Evolutionary conservation across 2,113 vertebrate species (phyloP).

Genomic region (Plestiodon gilberti): DNA sequence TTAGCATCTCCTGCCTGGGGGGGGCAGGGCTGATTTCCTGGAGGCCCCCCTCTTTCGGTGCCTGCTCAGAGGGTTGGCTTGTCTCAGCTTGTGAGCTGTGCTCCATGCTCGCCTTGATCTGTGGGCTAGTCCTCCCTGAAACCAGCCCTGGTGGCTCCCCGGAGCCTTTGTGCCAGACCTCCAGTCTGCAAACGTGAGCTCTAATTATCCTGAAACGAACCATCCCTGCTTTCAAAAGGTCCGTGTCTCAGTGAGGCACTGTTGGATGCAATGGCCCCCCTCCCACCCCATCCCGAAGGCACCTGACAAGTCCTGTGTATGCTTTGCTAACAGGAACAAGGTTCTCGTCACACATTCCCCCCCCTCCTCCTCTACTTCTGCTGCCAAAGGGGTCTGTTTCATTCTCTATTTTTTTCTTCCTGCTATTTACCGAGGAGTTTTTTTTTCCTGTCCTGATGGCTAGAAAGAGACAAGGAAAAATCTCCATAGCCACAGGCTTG

Average conservation of each 20-base stretch:
- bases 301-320: rapidly evolving
- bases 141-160: not conserved
- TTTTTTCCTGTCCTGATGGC: constrained; percentile 59
- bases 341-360: not conserved
- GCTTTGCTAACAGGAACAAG: constrained; percentile 37
- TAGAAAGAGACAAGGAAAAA: constrained; percentile 30
- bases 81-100: not conserved
- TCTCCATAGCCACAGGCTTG: constrained; percentile 46
- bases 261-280: not conserved
- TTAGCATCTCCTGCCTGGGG: not conserved
- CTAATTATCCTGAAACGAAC: not conserved
- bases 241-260: constrained; percentile 12
- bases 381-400: constrained; percentile 65
- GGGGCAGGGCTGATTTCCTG: not conserved
- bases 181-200: constrained; percentile 9
- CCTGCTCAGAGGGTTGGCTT: not conserved
- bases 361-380: constrained; percentile 15
- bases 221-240: not conserved
- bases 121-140: not conserved
- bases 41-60: not conserved
- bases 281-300: constrained; percentile 35
- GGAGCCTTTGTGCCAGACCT: constrained; percentile 23
- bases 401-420: not conserved
- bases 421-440: constrained; percentile 69
- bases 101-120: not conserved